Conservation (phyloP, 2,888 invertebrate species). For the Meiosimyza decipiens region DNA sequence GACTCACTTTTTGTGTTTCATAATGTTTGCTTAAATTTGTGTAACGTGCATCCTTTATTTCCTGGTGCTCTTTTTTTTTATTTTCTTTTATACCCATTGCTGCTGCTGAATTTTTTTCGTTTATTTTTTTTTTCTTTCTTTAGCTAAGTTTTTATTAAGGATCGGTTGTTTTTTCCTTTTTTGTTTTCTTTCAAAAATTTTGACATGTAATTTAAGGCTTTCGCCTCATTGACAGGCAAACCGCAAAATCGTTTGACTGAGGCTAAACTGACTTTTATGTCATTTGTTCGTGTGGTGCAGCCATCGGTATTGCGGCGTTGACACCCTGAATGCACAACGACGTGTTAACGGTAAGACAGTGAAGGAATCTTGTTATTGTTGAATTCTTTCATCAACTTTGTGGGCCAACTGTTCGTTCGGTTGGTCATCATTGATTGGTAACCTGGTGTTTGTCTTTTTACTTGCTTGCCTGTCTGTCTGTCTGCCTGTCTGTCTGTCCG, state of each 20-base stretch:
- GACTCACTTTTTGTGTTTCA: background rate
- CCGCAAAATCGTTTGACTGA: constrained; percentile 31
- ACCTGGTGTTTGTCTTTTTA: too few relatives aligned
- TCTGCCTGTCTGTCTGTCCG: background rate
- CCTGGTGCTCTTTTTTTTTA: background rate
- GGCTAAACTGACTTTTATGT: constrained; percentile 7
- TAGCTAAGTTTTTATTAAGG: background rate
- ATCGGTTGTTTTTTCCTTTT: background rate
- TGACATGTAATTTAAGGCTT: constrained; percentile 26
- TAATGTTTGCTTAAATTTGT: too few relatives aligned
- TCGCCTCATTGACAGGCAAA: constrained; percentile 27
- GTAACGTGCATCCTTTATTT: too few relatives aligned
- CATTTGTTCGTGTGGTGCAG: constrained; percentile 9
- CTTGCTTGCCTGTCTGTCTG: too few relatives aligned
- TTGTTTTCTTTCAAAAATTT: constrained; percentile 12
- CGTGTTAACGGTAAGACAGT: background rate
- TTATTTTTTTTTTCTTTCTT: background rate
- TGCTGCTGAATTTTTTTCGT: background rate
- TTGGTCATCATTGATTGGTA: too few relatives aligned
- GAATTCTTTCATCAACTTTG: too few relatives aligned
- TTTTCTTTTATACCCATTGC: background rate
- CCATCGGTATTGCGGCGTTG: background rate
- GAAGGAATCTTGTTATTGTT: too few relatives aligned
- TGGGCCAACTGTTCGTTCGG: too few relatives aligned
- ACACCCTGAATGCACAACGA: constrained; percentile 5